phyloP scores from a whole-genome alignment of 2,797 vertebrate genomes.

The Melanogrammus aeglefinus region DNA sequence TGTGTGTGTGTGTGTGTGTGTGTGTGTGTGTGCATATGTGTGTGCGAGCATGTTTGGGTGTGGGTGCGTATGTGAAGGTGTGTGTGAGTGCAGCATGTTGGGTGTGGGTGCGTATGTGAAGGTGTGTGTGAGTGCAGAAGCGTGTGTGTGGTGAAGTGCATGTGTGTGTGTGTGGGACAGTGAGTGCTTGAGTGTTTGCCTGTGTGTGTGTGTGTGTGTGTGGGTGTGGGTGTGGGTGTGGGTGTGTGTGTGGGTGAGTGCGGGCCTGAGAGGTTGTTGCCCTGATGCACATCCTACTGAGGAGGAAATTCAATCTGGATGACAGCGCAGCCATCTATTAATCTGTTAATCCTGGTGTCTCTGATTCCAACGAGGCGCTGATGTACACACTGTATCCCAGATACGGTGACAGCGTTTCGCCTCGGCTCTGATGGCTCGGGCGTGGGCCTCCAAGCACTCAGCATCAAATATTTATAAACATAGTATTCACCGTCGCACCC shows the following conservation, averaged over 20 bases:
- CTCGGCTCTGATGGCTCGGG: too few relatives aligned
- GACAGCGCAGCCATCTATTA: too few relatives aligned
- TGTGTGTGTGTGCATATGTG: background rate
- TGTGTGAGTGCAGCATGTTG: background rate
- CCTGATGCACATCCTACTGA: too few relatives aligned
- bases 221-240: background rate
- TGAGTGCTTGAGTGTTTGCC: too few relatives aligned
- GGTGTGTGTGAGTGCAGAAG: background rate
- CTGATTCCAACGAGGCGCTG: too few relatives aligned
- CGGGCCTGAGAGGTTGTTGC: background rate
- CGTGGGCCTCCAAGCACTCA: too few relatives aligned
- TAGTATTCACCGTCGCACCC: slow-evolving; percentile 18
- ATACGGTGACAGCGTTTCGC: too few relatives aligned
- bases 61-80: slow-evolving; percentile 46
- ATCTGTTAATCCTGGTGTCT: too few relatives aligned
- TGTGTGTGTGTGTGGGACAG: too few relatives aligned
- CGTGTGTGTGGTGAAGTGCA: background rate
- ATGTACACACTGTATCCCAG: too few relatives aligned
- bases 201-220: background rate
- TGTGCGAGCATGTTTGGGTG: background rate
- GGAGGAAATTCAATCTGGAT: too few relatives aligned
- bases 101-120: slow-evolving; percentile 44
- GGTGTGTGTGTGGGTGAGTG: background rate
- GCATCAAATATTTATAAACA: too few relatives aligned
- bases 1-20: slow-evolving; percentile 27